These are phyloP conservation scores for Muschampia staudingeri DNA, from an alignment of 2,888 invertebrate genomes.

Conservation along the genomic window DNA sequence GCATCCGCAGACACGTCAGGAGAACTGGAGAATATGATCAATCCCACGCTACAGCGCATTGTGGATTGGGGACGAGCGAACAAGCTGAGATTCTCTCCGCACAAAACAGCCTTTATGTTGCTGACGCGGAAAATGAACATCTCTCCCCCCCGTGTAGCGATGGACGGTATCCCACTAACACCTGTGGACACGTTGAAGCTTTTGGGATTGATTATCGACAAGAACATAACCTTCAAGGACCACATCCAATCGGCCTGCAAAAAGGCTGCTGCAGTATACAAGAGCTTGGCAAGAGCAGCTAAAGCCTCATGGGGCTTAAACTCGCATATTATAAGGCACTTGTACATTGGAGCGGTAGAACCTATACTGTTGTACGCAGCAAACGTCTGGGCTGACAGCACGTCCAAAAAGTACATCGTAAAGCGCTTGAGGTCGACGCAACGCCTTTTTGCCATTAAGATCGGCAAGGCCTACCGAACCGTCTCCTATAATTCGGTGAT, in stretches of 20 bases:
- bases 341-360: neutral
- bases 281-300: no score
- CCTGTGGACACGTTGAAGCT: neutral
- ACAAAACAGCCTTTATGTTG: neutral
- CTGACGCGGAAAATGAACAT: neutral
- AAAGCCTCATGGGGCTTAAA: no score
- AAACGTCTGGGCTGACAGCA: neutral
- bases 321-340: no score
- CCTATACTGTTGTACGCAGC: neutral
- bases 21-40: no score
- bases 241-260: neutral
- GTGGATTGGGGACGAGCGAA: neutral
- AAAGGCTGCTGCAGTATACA: no score
- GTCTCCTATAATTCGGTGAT: neutral
- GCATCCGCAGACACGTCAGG: no score
- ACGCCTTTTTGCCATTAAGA: no score
- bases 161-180: neutral
- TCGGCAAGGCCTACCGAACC: conserved; percentile 2
- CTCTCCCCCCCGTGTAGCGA: neutral
- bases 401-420: neutral
- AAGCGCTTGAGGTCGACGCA: no score
- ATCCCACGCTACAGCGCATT: neutral
- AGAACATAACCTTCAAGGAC: no score
- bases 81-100: neutral
- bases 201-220: neutral